Conservation (phyloP, 1,140 invertebrate species). For the Dreissena rostriformis region DNA sequence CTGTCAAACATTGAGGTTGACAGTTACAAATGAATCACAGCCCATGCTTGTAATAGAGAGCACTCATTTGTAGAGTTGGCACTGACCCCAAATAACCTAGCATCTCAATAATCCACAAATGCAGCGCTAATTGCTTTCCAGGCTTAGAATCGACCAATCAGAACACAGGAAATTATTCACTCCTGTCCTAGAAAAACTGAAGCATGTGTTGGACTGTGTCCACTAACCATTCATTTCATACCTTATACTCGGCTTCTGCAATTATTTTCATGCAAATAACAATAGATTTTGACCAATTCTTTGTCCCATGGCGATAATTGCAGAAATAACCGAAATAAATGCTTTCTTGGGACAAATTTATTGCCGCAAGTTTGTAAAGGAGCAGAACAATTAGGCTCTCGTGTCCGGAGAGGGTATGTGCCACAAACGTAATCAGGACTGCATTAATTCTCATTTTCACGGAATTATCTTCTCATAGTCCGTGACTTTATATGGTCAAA, state of each 20-base stretch:
- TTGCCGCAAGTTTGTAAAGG: not conserved
- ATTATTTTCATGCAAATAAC: not conserved
- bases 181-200: constrained; percentile 5
- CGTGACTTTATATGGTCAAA: constrained; percentile 37
- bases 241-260: not conserved
- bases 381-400: not conserved
- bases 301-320: not conserved
- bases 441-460: constrained; percentile 53
- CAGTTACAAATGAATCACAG: constrained; percentile 45
- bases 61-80: constrained; percentile 27
- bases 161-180: constrained; percentile 26
- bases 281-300: not conserved
- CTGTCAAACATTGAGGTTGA: constrained; percentile 18
- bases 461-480: constrained; percentile 8
- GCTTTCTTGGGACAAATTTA: not conserved
- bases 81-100: constrained; percentile 47
- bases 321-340: not conserved
- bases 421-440: constrained; percentile 10
- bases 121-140: constrained; percentile 51
- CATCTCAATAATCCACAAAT: constrained; percentile 50
- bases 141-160: constrained; percentile 26
- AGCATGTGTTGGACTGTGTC: constrained; percentile 12
- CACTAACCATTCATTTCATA: not conserved
- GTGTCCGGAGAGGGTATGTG: not conserved
- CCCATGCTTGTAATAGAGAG: constrained; percentile 27